Evolutionary conservation across 2,888 invertebrate genomes (phyloP).

Genomic region (Diloba caeruleocephala): DNA sequence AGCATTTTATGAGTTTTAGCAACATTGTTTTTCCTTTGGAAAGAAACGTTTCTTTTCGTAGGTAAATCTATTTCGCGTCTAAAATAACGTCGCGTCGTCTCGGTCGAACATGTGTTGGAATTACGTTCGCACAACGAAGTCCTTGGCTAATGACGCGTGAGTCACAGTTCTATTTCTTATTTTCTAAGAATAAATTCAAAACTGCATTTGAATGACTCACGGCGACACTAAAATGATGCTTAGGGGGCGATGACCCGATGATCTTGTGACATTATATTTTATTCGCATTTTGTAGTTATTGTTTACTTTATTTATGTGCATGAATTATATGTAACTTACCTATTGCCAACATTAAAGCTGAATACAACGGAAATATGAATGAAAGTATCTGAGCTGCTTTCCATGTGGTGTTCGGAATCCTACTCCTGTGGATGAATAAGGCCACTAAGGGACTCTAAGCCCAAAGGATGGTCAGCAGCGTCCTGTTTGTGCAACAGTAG

Average conservation of each 20-base stretch:
- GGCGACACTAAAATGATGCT: slow-evolving; percentile 69
- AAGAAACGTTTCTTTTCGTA: slow-evolving; percentile 48
- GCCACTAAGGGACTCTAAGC: too few species aligned
- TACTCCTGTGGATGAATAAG: too few species aligned
- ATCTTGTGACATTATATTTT: slow-evolving; percentile 66
- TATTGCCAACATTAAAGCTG: too few species aligned
- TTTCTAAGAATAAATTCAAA: slow-evolving; percentile 86
- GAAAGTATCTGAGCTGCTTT: too few species aligned
- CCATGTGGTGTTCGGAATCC: too few species aligned
- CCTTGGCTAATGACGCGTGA: slow-evolving; percentile 80
- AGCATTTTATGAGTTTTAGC: slow-evolving; percentile 19
- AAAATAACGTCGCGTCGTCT: slow-evolving; percentile 64
- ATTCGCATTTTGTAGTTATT: slow-evolving; percentile 25
- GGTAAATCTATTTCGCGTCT: slow-evolving; percentile 51
- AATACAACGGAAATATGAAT: too few species aligned
- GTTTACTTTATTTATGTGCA: slow-evolving; percentile 24
- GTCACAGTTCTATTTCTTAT: slow-evolving; percentile 84
- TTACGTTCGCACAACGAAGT: slow-evolving; percentile 63
- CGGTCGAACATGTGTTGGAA: slow-evolving; percentile 53
- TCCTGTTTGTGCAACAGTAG: too few species aligned
- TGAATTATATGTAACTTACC: too few species aligned
- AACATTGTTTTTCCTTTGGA: slow-evolving; percentile 28
- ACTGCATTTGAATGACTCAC: slow-evolving; percentile 84
- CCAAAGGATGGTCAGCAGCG: too few species aligned
- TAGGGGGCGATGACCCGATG: slow-evolving; percentile 76